A percentile compares a stretch with the other conserved stretches of the same genome.
Conservation (phyloP, 2,888 invertebrate species). For the Plagodis dolabraria region DNA sequence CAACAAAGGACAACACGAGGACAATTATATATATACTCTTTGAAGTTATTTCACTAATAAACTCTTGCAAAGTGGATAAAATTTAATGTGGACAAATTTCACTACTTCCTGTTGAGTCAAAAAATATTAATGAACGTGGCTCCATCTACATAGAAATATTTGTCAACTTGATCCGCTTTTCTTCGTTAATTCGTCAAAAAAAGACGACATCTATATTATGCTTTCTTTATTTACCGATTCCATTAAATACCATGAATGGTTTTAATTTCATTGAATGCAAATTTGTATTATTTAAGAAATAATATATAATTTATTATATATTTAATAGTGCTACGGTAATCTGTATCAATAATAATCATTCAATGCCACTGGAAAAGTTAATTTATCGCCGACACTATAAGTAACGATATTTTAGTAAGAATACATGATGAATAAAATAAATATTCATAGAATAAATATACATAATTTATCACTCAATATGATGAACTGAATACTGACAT, state of each 20-base stretch:
- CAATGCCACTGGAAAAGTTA: conserved; percentile 7
- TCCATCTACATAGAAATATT: not conserved
- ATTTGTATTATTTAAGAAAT: conserved; percentile 14
- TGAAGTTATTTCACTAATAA: not conserved
- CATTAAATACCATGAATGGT: not conserved
- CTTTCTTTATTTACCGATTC: too few species aligned
- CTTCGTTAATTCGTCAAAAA: too few species aligned
- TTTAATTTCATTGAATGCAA: not conserved
- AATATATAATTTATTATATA: not conserved
- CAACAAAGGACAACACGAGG: not conserved
- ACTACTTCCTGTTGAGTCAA: too few species aligned
- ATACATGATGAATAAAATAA: not conserved
- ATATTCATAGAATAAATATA: not conserved
- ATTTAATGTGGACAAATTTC: too few species aligned
- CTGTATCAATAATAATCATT: conserved; percentile 6
- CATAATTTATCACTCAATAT: too few species aligned
- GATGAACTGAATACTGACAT: too few species aligned
- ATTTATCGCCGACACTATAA: not conserved
- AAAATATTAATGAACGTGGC: not conserved
- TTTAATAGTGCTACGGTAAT: conserved; percentile 11
- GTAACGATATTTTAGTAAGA: not conserved
- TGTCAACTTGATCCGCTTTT: too few species aligned
- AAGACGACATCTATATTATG: too few species aligned
- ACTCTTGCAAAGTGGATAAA: not conserved
- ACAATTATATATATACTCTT: not conserved